Evolutionary conservation across 1,140 invertebrate genomes (phyloP), one percentile per base, ranked within the genome.

Genomic region (Megalonaias nervosa): DNA sequence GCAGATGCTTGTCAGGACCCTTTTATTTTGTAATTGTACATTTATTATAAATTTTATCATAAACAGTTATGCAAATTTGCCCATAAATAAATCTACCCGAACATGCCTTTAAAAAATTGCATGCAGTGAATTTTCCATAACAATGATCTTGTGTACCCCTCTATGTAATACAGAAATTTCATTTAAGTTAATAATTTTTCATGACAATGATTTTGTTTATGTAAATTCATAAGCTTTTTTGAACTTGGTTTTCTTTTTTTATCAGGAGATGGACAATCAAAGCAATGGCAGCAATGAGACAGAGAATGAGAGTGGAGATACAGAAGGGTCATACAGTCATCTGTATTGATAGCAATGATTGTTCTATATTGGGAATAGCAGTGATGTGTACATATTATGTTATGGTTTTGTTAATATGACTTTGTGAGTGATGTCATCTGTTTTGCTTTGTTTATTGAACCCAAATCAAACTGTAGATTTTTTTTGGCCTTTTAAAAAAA

Each of bases 261-360:
- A 71, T n/a, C 74, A 84, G 82, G 82, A 84, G 55, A 71, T 84
- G 64, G 82, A 84, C 31, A 80, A 84, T 73, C 81, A 80, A 26
- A 82, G 81, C 68, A 79, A 75, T 67, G 75, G 48, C 19, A 74
- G 77, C 21, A 75, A 81, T 70, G 76, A 79, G 23, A 66, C 55
- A 23, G 67, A 71, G 11, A 80, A 67, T 61, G 68, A 80, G n/a
- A 67, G 75, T 12, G 71, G 68, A 5, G 73, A 75, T 60, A 69
- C 68, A 48, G 73, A 75, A 58, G 72, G 73, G 17, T 75, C 73
- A 2, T 71, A 71, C 57, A 80, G 69, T 57, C 73, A 80, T 17
- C 61, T 56, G 17, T 80, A 80, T 56, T 75, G 26, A n/a, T n/a
- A n/a, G n/a, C n/a, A n/a, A n/a, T n/a, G n/a, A 31, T 31, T 31